Conservation (phyloP, 2,113 vertebrate species). For the Oreochromis aureus region DNA sequence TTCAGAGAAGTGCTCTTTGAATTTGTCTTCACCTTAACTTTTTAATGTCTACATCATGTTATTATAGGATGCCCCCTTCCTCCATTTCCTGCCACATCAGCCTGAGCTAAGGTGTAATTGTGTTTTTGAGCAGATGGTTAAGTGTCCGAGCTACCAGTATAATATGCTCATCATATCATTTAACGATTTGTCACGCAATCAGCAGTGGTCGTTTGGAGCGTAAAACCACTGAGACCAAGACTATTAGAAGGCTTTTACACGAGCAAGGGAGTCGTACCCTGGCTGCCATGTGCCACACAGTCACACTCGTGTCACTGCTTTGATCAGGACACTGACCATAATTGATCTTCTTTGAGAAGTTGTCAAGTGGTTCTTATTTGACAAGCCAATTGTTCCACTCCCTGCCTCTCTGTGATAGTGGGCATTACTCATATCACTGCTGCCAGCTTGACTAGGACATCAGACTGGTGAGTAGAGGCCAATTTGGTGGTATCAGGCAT, state of each 20-base stretch:
- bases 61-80: background rate
- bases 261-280: background rate
- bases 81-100: conserved; percentile 20
- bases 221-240: background rate
- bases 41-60: background rate
- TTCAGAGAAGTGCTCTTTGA: background rate
- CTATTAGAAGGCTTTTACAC: background rate
- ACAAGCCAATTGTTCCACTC: conserved; percentile 45
- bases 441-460: conserved; percentile 44
- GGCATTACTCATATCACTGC: conserved; percentile 50
- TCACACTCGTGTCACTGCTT: conserved; percentile 7
- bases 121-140: conserved; percentile 35
- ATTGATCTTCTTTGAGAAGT: conserved; percentile 49
- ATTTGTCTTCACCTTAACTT: background rate
- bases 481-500: background rate
- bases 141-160: background rate
- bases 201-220: background rate
- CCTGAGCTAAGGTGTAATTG: conserved; percentile 9
- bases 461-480: conserved; percentile 13
- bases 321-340: conserved; percentile 27
- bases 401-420: conserved; percentile 42
- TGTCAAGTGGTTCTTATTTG: conserved; percentile 51
- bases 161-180: background rate
- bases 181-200: conserved; percentile 13
- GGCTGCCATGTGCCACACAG: background rate